phyloP scores from a whole-genome alignment of 1,140 invertebrate genomes.

The Planococcus citri region DNA sequence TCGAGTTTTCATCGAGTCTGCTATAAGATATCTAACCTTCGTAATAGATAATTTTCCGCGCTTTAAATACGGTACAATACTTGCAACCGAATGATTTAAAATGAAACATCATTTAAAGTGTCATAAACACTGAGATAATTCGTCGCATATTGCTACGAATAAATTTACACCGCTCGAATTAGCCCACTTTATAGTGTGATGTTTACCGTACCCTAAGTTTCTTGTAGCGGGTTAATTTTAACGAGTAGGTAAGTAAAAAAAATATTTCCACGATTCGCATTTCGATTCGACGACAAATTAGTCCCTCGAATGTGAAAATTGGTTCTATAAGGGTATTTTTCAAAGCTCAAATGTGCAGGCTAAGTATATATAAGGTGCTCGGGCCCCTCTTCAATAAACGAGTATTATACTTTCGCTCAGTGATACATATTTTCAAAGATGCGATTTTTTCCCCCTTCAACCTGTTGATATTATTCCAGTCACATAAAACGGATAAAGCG shows the following conservation, averaged over 20 bases:
- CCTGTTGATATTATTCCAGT: conserved; percentile 7
- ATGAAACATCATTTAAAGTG: conserved; percentile 8
- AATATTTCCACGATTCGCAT: not conserved
- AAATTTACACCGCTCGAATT: not conserved
- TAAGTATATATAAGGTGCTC: no score
- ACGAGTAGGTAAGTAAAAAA: no score
- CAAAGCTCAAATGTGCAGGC: no score
- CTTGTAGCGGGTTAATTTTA: not conserved
- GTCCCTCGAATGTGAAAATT: not conserved
- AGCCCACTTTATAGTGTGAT: not conserved
- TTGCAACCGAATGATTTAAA: not conserved
- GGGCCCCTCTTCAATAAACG: no score
- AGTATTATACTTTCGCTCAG: no score
- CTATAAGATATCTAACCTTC: not conserved
- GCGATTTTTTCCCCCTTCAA: not conserved
- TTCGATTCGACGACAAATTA: no score
- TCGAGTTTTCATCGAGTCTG: not conserved
- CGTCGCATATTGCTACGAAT: not conserved
- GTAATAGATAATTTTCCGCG: not conserved
- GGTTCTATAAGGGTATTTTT: no score
- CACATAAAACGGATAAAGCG: conserved; percentile 15
- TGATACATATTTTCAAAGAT: no score
- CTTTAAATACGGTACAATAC: not conserved
- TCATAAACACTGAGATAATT: conserved; percentile 3
- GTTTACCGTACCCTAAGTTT: not conserved